Evolutionary conservation across 64 coral and sea anemone species (phyloP), one percentile per base, ranked within the genome.

Genomic region (Actinia equina): DNA sequence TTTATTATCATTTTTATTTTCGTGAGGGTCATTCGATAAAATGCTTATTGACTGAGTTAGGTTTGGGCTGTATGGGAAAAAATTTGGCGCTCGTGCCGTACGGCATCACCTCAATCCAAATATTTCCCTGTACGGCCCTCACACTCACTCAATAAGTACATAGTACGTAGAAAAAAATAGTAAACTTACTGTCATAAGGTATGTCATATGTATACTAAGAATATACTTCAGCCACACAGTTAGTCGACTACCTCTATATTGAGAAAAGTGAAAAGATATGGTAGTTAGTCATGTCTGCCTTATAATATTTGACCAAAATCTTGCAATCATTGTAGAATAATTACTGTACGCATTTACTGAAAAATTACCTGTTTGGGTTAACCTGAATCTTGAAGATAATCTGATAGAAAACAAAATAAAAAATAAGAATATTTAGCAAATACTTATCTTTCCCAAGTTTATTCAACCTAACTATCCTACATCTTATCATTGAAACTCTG

Each of bases 141-240:
- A n/a, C n/a, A n/a, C n/a, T n/a, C n/a, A n/a, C n/a, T n/a, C n/a
- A n/a, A n/a, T n/a, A n/a, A n/a, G n/a, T n/a, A n/a, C n/a, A n/a
- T n/a, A n/a, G 58, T 59, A 18, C 7, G n/a, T n/a, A n/a, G n/a
- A 62, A 5, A 62, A 70, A 23, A 70, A 6, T 19, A 4, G 23
- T 25, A 19, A 81, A 86, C 97, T 90, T 93, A 99, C 97, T 77
- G 97, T 93, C 93, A 99, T 95, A n/a, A 99, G 89, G 76, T 99
- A 99, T 6, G 97, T 87, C 97, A 99, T 99, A 42, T 99, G 97
- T 16, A 92, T 77, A 82, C 85, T 95, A 74, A 99, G 77, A 59
- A 92, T 87, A 43, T 64, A 85, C 80, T 99, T 99, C 2, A 99
- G 76, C 93, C 96, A 99, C 52, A 88, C 49, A 4, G 89, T 77